Base-by-base conservation (phyloP, 2,888 invertebrate species). In the Formica aserva region DNA sequence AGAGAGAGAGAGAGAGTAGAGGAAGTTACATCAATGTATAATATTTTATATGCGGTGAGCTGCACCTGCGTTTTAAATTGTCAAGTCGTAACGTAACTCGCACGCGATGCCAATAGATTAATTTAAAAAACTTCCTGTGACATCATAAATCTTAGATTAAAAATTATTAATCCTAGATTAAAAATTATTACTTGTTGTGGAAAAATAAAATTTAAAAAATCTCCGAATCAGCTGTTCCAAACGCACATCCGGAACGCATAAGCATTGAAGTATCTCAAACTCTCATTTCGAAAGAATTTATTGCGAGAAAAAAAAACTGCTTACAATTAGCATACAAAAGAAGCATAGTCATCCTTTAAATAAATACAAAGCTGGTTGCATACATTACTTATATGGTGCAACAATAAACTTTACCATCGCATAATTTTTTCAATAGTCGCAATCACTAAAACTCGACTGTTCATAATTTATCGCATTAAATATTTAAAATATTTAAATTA, bases 11-110 rank as follows among this genome's bases (percentile, higher is more conserved):
- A 48, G 48, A 48, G 18, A 48, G 13, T 32, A 32, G 8, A 41
- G 29, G 62, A 62, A 62, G 15, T 62, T 74, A 74, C 62, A 62
- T 72, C 72, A 72, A 72, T 60, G 18, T 41, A 29, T 60, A 41
- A 74, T 74, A 41, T 74, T 74, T 74, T 38, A 60, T 38, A 18
- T 74, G 74, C 74, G 62, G 8, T 41, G 18, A 60, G 13, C 11
- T 71, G n/a, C 15, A 71, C 22, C 22, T 69, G 71, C 22, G 15
- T 71, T 55, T 35, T 26, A 22, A 52, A n/a, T n/a, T 60, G 35
- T 35, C 15, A 35, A 15, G 15, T 22, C 69, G 26, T 57, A 38
- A 32, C 26, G 26, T 18, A 72, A 72, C 15, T 72, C 26, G 22
- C 55, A 6, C 18, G 35, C 55, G 11, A 55, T 55, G 60, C 26